Evolutionary conservation across 2,888 invertebrate genomes (phyloP).

Genomic region (Phasia obesa): DNA sequence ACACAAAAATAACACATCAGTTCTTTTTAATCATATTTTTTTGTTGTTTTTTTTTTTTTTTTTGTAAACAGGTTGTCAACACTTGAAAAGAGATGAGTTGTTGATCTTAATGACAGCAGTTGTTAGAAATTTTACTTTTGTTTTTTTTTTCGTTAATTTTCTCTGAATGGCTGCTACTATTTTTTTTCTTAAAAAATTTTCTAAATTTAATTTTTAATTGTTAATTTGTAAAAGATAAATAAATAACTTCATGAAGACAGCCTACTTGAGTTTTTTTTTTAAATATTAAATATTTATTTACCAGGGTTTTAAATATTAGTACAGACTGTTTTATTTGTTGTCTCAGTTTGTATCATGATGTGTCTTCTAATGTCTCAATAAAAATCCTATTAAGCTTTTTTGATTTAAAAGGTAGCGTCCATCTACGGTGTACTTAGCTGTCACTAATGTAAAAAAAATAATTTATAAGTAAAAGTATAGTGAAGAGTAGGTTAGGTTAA

Average conservation of each 20-base stretch:
- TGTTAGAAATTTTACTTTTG: constrained; percentile 31
- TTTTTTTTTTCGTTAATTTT: constrained; percentile 18
- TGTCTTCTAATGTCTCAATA: constrained; percentile 7
- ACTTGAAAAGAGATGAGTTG: constrained; percentile 40
- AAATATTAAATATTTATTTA: constrained; percentile 22
- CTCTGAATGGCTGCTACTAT: constrained; percentile 38
- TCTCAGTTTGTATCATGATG: not conserved
- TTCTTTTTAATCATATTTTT: no score
- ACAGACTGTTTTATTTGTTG: not conserved
- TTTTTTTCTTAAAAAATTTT: not conserved
- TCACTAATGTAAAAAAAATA: no score
- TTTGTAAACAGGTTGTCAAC: constrained; percentile 49
- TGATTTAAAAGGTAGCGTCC: no score
- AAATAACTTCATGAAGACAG: constrained; percentile 54
- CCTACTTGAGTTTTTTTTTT: constrained; percentile 56
- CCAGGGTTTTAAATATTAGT: not conserved
- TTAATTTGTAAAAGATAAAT: constrained; percentile 23
- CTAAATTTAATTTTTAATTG: constrained; percentile 30
- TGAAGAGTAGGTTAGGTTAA: no score
- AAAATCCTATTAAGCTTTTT: not conserved
- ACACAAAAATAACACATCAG: constrained; percentile 44
- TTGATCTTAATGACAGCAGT: constrained; percentile 50
- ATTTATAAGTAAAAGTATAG: no score
- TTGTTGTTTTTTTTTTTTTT: no score
- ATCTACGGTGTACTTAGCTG: no score